phyloP scores from a whole-genome alignment of 2,888 invertebrate species.

The Hemicrepidius hirtus region DNA sequence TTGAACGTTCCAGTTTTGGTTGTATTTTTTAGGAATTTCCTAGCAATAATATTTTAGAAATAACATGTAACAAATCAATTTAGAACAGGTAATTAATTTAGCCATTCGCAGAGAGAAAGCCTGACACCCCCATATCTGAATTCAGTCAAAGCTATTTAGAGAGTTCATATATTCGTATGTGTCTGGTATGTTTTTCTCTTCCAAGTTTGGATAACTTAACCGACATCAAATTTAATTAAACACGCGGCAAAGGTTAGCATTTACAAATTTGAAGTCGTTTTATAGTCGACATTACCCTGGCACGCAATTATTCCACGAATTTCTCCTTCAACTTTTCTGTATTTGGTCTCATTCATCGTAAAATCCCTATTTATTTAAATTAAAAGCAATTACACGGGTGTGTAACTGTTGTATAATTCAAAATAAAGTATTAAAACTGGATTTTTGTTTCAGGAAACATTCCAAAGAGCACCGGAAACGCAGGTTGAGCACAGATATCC shows the following conservation, averaged over 20 bases:
- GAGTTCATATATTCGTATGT: neutral
- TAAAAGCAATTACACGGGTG: neutral
- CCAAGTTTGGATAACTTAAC: slow-evolving; percentile 23
- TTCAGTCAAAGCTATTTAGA: neutral
- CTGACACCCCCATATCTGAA: slow-evolving; percentile 15
- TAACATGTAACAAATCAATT: neutral
- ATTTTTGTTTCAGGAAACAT: slow-evolving; percentile 68
- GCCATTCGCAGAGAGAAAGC: slow-evolving; percentile 5
- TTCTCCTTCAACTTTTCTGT: slow-evolving; percentile 32
- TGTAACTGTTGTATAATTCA: neutral
- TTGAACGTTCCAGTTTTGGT: too few relatives aligned
- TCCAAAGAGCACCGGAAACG: slow-evolving; percentile 70
- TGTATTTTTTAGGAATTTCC: too few relatives aligned
- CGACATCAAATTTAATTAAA: slow-evolving; percentile 33
- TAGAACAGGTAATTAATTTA: neutral
- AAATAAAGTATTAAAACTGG: slow-evolving; percentile 7
- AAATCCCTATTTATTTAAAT: slow-evolving; percentile 19
- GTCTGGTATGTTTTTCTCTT: slow-evolving; percentile 3
- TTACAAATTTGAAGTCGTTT: slow-evolving; percentile 26
- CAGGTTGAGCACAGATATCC: slow-evolving; percentile 70
- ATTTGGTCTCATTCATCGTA: slow-evolving; percentile 19
- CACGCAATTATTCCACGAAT: slow-evolving; percentile 25
- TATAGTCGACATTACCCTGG: slow-evolving; percentile 1
- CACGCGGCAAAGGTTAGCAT: slow-evolving; percentile 25
- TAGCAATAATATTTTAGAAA: too few relatives aligned